Conservation (phyloP, 2,797 vertebrate genomes). For the Margarornis squamiger region DNA sequence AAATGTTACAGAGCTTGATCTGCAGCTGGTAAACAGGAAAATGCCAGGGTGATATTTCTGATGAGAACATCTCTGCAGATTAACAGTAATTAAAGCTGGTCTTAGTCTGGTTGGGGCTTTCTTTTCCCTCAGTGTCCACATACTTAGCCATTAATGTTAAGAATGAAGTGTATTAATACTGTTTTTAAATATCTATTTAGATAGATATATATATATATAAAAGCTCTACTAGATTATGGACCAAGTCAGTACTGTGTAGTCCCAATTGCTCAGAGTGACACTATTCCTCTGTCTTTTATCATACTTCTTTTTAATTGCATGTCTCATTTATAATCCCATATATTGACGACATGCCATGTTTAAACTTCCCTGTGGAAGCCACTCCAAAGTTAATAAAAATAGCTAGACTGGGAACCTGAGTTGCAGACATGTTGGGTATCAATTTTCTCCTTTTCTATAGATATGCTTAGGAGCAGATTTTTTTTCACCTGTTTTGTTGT, state of each 20-base stretch:
- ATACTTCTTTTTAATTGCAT: neutral
- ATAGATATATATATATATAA: neutral
- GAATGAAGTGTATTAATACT: neutral
- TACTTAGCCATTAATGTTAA: neutral
- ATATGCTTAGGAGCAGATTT: neutral
- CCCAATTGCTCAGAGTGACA: neutral
- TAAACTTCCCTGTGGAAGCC: neutral
- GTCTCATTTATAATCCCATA: neutral
- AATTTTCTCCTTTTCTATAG: neutral
- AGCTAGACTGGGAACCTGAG: neutral
- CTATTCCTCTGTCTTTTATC: neutral
- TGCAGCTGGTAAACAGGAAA: conserved; percentile 63
- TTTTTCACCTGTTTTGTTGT: neutral
- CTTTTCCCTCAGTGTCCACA: neutral
- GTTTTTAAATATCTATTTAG: neutral
- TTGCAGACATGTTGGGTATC: neutral
- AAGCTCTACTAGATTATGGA: neutral
- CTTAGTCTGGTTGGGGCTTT: neutral
- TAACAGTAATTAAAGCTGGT: conserved; percentile 65
- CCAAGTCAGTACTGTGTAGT: neutral
- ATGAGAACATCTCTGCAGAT: conserved; percentile 45
- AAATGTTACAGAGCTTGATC: conserved; percentile 57
- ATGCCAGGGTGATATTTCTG: conserved; percentile 71
- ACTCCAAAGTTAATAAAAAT: neutral
- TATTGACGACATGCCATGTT: fast-evolving